phyloP scores from a whole-genome alignment of 2,797 vertebrate genomes.

The Sebastes trivittatus region DNA sequence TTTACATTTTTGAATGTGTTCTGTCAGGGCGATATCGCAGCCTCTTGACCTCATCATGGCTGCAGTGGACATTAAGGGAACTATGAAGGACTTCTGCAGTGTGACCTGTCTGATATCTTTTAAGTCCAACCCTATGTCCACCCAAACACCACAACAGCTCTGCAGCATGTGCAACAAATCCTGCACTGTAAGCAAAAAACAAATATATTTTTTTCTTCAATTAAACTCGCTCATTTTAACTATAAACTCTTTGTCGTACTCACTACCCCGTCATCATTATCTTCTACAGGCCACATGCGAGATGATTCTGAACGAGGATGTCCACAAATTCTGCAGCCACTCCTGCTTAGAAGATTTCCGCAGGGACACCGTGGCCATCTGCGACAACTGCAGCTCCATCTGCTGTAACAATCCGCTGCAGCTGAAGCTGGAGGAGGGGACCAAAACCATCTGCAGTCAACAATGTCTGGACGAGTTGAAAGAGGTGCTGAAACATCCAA shows the following conservation, averaged over 20 bases:
- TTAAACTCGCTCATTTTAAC: accelerated
- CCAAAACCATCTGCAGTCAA: constrained; percentile 23
- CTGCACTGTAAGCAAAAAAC: constrained; percentile 81
- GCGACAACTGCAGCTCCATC: constrained; percentile 34
- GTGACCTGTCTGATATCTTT: constrained; percentile 86
- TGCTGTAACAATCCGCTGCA: constrained; percentile 11
- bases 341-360: constrained; percentile 39
- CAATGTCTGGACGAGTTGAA: constrained; percentile 36
- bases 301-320: not conserved
- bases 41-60: constrained; percentile 91
- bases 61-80: constrained; percentile 86
- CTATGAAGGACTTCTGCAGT: constrained; percentile 93
- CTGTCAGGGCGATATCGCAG: constrained; percentile 84
- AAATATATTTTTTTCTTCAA: not conserved
- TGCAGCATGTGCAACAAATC: constrained; percentile 90
- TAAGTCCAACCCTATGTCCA: constrained; percentile 76
- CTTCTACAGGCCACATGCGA: constrained; percentile 8
- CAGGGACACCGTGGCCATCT: not conserved
- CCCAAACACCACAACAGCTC: not conserved
- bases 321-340: constrained; percentile 49
- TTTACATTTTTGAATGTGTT: not conserved
- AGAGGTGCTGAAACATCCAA: constrained; percentile 27
- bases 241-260: not conserved
- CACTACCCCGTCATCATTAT: not conserved
- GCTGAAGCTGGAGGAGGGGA: constrained; percentile 27